A percentile compares a stretch with the other conserved stretches of the same genome.
Evolutionary conservation across 2,888 invertebrate species (phyloP).

Genomic region (Catocala nupta): DNA sequence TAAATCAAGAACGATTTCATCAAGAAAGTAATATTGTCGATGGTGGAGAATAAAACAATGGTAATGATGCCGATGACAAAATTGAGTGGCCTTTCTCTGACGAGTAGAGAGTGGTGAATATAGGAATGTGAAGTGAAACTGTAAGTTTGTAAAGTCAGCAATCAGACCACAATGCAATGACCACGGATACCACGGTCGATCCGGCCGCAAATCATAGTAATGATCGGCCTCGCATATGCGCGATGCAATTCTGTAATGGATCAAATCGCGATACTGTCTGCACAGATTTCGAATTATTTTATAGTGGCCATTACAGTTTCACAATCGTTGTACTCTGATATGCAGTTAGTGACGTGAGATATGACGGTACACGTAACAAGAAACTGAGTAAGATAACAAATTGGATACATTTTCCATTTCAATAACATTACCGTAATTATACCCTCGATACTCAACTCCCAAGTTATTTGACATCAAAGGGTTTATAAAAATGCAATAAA

Average conservation of each 20-base stretch:
- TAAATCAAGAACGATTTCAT: slow-evolving; percentile 40
- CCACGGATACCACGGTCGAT: slow-evolving; percentile 35
- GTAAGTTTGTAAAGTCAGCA: slow-evolving; percentile 51
- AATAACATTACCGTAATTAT: neutral
- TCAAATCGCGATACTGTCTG: slow-evolving; percentile 40
- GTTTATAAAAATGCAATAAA: neutral
- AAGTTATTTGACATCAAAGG: neutral
- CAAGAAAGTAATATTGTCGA: slow-evolving; percentile 44
- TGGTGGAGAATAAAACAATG: slow-evolving; percentile 34
- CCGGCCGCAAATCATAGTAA: slow-evolving; percentile 58
- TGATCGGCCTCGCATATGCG: slow-evolving; percentile 51
- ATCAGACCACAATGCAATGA: slow-evolving; percentile 50
- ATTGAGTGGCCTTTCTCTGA: slow-evolving; percentile 50
- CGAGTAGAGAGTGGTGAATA: slow-evolving; percentile 41
- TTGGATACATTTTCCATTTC: slow-evolving; percentile 15
- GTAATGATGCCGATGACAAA: slow-evolving; percentile 43
- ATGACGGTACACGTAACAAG: slow-evolving; percentile 25
- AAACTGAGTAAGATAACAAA: slow-evolving; percentile 15
- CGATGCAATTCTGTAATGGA: slow-evolving; percentile 55
- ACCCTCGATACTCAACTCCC: no score
- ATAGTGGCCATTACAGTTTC: slow-evolving; percentile 42
- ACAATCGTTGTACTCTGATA: slow-evolving; percentile 29
- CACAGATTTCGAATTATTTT: slow-evolving; percentile 43
- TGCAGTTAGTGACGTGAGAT: slow-evolving; percentile 29
- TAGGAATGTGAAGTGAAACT: slow-evolving; percentile 52